Evolutionary conservation across 2,113 vertebrate genomes (phyloP), one percentile per base, ranked within the genome.

Genomic region (Genyomyrus donnyi): DNA sequence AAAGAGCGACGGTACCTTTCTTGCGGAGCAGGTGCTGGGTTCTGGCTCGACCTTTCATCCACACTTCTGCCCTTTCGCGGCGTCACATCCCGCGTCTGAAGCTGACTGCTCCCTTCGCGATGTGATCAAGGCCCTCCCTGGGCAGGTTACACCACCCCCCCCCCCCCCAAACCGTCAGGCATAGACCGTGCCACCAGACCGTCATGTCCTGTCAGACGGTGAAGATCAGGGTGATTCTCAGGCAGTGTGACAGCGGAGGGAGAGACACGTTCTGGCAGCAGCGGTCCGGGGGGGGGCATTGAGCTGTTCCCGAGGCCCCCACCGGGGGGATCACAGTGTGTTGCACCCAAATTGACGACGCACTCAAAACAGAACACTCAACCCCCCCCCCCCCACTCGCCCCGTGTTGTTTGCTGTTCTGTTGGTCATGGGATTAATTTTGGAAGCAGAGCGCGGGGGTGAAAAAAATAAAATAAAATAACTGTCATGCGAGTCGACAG

Each of bases 401-500:
- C 89, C 91, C 90, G 89, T 89, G 95, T 94, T 97, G 95, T 96
- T 96, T 97, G 96, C 95, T 92, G 94, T 95, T 96, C 96, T 94
- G 90, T 95, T 95, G 95, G 96, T 97, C 95, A 95, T 93, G 95
- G 96, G 97, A 97, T 97, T 97, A 97, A 97, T 97, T 96, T 97
- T 96, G 96, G 95, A 96, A 92, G 90, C 93, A 91, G 93, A 92
- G 92, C 91, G 91, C 92, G 97, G 92, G 91, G 91, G 90, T 95
- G 96, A 95, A 95, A 95, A 95, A 96, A 96, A 56, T 24, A 97
- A 70, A 31, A 31, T 96, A 95, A 96, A 95, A 96, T 94, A 96
- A 96, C 94, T 98, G 98, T 98, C 96, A 97, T 97, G 96, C 95
- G 95, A 97, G 97, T 97, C 97, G 98, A 99, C 98, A 99, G 98